These are phyloP conservation scores for Polyploca ridens DNA, from an alignment of 2,888 invertebrate genomes.

Conservation along the genomic window DNA sequence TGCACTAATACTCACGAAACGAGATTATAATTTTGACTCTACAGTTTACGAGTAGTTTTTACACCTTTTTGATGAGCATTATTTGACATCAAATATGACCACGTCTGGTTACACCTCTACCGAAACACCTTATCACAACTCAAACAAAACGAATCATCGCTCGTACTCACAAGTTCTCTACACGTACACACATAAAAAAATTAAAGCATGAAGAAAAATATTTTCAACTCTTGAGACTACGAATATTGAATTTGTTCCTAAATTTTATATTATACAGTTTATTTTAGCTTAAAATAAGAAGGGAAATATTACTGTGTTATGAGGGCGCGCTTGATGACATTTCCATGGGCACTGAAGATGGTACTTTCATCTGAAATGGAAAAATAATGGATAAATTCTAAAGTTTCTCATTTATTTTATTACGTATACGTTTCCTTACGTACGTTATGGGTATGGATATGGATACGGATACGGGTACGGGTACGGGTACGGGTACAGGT, in stretches of 20 bases:
- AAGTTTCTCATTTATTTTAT: too few relatives aligned
- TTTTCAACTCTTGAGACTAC: slow-evolving; percentile 70
- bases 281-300: slow-evolving; percentile 65
- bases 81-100: background rate
- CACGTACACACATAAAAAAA: slow-evolving; percentile 61
- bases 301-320: slow-evolving; percentile 69
- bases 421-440: too few relatives aligned
- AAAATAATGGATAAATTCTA: background rate
- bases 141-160: slow-evolving; percentile 29
- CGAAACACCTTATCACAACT: slow-evolving; percentile 16
- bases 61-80: background rate
- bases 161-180: slow-evolving; percentile 37
- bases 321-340: slow-evolving; percentile 71
- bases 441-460: too few relatives aligned
- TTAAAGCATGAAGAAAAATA: slow-evolving; percentile 80
- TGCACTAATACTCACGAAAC: background rate
- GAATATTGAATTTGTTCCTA: slow-evolving; percentile 80
- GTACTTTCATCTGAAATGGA: slow-evolving; percentile 55
- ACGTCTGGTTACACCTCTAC: background rate
- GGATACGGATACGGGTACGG: too few relatives aligned
- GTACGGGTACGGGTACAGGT: too few relatives aligned
- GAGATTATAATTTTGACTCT: background rate
- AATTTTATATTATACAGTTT: slow-evolving; percentile 65
- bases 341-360: slow-evolving; percentile 64
- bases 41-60: background rate